phyloP scores from a whole-genome alignment of 2,797 vertebrate species.

The Sebastes hubbsi region DNA sequence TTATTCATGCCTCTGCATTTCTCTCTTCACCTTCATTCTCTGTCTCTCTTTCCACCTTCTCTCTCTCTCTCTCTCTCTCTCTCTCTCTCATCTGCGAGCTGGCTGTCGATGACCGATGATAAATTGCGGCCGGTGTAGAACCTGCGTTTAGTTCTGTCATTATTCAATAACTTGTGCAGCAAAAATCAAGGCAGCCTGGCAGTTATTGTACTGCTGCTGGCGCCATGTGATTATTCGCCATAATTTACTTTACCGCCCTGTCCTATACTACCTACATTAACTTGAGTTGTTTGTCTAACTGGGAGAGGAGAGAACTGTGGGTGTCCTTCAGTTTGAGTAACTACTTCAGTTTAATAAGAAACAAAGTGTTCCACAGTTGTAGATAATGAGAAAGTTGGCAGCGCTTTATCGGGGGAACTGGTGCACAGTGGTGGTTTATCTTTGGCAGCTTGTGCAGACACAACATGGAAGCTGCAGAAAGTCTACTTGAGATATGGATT shows the following conservation, averaged over 20 bases:
- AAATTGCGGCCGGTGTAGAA: constrained; percentile 65
- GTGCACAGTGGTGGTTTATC: constrained; percentile 8
- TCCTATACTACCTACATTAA: constrained; percentile 35
- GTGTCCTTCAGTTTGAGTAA: constrained; percentile 46
- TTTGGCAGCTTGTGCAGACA: constrained; percentile 4
- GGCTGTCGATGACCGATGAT: constrained; percentile 76
- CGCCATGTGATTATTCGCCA: constrained; percentile 57
- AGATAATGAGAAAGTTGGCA: constrained; percentile 45
- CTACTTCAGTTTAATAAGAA: constrained; percentile 40
- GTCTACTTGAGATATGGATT: not conserved
- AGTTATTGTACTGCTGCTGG: constrained; percentile 63
- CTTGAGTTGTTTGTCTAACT: constrained; percentile 63
- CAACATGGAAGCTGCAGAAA: constrained; percentile 1
- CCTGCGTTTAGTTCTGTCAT: constrained; percentile 72
- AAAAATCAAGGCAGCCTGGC: constrained; percentile 63
- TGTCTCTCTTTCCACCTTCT: constrained; percentile 13
- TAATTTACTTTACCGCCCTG: constrained; percentile 61
- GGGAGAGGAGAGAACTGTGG: constrained; percentile 17
- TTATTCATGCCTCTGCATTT: constrained; percentile 67
- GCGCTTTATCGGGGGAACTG: constrained; percentile 17
- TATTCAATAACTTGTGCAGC: constrained; percentile 71
- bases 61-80: constrained; percentile 6
- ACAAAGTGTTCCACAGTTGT: constrained; percentile 22
- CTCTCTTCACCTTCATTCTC: constrained; percentile 32
- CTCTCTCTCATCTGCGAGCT: constrained; percentile 35